These are phyloP conservation scores for Heliconius hortense DNA, from an alignment of 2,888 invertebrate species.

Conservation along the genomic window DNA sequence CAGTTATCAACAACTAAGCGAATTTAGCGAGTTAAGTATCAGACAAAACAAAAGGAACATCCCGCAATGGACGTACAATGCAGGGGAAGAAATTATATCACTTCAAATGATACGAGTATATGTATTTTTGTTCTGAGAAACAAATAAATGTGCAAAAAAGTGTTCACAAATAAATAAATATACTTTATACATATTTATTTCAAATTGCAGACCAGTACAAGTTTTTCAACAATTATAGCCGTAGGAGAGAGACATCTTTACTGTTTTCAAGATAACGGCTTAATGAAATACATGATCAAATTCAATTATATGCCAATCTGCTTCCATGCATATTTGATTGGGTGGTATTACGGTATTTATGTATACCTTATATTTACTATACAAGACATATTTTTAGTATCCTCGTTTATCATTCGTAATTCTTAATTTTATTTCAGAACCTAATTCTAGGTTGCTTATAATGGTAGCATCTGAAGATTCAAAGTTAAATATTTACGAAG, in stretches of 20 bases:
- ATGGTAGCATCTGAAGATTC: constrained; percentile 91
- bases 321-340: constrained; percentile 87
- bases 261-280: constrained; percentile 90
- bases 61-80: constrained; percentile 90
- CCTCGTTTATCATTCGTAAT: background rate
- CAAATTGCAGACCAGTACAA: constrained; percentile 80
- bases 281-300: constrained; percentile 90
- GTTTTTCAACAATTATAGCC: constrained; percentile 86
- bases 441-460: constrained; percentile 86
- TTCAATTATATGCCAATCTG: constrained; percentile 92
- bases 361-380: background rate
- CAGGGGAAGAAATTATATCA: constrained; percentile 88
- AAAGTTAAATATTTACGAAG: constrained; percentile 92
- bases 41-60: constrained; percentile 83
- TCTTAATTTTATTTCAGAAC: constrained; percentile 75
- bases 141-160: background rate
- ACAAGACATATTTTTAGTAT: background rate
- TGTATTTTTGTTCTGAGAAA: background rate
- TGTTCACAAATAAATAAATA: background rate
- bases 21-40: constrained; percentile 84
- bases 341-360: constrained; percentile 71
- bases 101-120: constrained; percentile 83
- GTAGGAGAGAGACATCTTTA: constrained; percentile 93
- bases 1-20: constrained; percentile 90
- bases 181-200: background rate